Percentiles rank a stretch among this genome's conserved stretches.
These are phyloP conservation scores for Diaperis boleti DNA, from an alignment of 2,888 invertebrate genomes.

Conservation along the genomic window DNA sequence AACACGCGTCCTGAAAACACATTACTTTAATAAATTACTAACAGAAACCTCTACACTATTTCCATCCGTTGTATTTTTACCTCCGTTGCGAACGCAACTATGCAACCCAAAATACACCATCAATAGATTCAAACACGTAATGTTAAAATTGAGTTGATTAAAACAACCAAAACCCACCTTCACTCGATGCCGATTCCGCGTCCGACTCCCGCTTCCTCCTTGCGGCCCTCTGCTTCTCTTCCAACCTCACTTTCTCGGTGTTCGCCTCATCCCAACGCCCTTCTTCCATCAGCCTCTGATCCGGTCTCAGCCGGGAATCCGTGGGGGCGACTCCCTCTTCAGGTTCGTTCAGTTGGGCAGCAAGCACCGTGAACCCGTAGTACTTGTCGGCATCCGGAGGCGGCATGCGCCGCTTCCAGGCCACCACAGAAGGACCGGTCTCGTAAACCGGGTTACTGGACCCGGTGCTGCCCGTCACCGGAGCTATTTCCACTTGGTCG, in stretches of 20 bases:
- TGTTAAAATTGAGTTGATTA: too few relatives aligned
- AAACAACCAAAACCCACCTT: too few relatives aligned
- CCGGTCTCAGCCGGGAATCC: slow-evolving; percentile 88
- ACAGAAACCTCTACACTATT: too few relatives aligned
- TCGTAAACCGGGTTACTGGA: slow-evolving; percentile 90
- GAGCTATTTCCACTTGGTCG: slow-evolving; percentile 92
- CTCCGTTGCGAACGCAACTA: too few relatives aligned
- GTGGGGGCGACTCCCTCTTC: slow-evolving; percentile 94
- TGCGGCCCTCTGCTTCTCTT: slow-evolving; percentile 93
- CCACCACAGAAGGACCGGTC: slow-evolving; percentile 85
- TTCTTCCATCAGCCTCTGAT: slow-evolving; percentile 98
- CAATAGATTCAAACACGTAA: too few relatives aligned
- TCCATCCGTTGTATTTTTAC: neutral
- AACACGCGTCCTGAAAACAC: slow-evolving; percentile 75
- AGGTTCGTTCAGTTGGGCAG: slow-evolving; percentile 95
- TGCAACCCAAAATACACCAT: too few relatives aligned
- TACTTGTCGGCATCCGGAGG: slow-evolving; percentile 78
- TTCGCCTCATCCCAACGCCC: slow-evolving; percentile 95
- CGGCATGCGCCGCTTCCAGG: slow-evolving; percentile 89
- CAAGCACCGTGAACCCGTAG: slow-evolving; percentile 95
- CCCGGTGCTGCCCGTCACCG: slow-evolving; percentile 79
- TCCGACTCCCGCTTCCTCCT: slow-evolving; percentile 84
- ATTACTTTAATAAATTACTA: too few relatives aligned
- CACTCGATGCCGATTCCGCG: slow-evolving; percentile 77
- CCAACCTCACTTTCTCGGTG: slow-evolving; percentile 84